These are phyloP conservation scores for Drosophila nebulosa DNA, from an alignment of 1,140 invertebrate species.

Conservation along the genomic window DNA sequence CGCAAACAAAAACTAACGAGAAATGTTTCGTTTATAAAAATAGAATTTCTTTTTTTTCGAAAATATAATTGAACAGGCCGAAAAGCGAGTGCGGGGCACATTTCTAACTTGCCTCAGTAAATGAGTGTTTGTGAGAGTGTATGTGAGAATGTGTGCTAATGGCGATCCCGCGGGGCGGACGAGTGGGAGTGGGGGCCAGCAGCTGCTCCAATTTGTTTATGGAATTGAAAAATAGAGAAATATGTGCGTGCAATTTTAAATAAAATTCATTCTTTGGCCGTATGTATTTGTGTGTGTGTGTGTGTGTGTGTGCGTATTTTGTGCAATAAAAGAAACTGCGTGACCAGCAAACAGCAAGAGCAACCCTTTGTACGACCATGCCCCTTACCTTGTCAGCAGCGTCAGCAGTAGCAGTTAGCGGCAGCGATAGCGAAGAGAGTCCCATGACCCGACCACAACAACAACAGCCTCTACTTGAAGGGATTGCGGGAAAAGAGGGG, in stretches of 20 bases:
- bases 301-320: constrained; percentile 11
- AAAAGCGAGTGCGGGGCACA: constrained; percentile 24
- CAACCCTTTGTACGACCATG: constrained; percentile 9
- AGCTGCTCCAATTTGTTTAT: constrained; percentile 38
- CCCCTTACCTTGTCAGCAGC: constrained; percentile 45
- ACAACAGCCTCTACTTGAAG: constrained; percentile 24
- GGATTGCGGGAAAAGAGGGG: background rate
- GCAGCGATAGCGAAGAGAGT: constrained; percentile 8
- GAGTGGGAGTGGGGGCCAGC: constrained; percentile 6
- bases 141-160: background rate
- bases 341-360: constrained; percentile 12
- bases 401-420: background rate
- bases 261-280: background rate
- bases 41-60: constrained; percentile 29
- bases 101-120: background rate
- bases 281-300: background rate
- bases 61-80: constrained; percentile 56
- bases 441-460: constrained; percentile 32
- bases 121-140: background rate
- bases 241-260: constrained; percentile 20
- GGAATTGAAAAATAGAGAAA: constrained; percentile 18
- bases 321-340: constrained; percentile 28
- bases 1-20: constrained; percentile 20
- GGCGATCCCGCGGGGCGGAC: background rate
- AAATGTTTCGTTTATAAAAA: constrained; percentile 34